phyloP scores from a whole-genome alignment of 2,888 invertebrate species.

The Seira sanloemensis region DNA sequence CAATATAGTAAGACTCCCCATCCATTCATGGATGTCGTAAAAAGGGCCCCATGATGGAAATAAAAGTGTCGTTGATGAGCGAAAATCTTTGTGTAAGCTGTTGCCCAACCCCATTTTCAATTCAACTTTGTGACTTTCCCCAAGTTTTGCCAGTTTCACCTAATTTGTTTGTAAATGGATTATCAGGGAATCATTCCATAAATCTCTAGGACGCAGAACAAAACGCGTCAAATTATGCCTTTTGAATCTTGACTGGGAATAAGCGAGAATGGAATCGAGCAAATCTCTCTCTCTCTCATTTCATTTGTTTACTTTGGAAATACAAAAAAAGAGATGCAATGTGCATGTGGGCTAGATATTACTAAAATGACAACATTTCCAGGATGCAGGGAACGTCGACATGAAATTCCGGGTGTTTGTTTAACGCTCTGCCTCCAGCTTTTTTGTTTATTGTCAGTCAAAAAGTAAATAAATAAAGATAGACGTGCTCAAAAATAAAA shows the following conservation, averaged over 20 bases:
- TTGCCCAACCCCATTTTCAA: too few relatives aligned
- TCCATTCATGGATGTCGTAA: conserved; percentile 14
- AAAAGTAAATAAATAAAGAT: conserved; percentile 5
- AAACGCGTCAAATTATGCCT: not conserved
- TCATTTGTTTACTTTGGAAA: conserved; percentile 2
- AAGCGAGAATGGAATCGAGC: not conserved
- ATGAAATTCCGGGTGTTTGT: not conserved
- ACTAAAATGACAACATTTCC: not conserved
- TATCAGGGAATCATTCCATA: conserved; percentile 18
- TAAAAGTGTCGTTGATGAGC: not conserved
- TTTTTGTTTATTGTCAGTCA: conserved; percentile 13
- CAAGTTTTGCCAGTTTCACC: not conserved
- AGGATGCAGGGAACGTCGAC: not conserved
- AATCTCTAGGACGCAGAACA: not conserved
- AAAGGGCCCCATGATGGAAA: not conserved
- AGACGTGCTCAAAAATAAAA: not conserved
- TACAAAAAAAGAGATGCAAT: too few relatives aligned
- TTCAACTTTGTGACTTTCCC: too few relatives aligned
- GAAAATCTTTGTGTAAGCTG: not conserved
- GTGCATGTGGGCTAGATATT: not conserved
- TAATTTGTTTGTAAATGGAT: conserved; percentile 19
- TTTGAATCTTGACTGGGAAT: conserved; percentile 10
- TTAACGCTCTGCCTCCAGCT: not conserved
- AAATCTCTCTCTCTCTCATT: conserved; percentile 2
- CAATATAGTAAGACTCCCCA: not conserved